Evolutionary conservation across 2,888 invertebrate species (phyloP).

Genomic region (Amphimallon solstitiale): DNA sequence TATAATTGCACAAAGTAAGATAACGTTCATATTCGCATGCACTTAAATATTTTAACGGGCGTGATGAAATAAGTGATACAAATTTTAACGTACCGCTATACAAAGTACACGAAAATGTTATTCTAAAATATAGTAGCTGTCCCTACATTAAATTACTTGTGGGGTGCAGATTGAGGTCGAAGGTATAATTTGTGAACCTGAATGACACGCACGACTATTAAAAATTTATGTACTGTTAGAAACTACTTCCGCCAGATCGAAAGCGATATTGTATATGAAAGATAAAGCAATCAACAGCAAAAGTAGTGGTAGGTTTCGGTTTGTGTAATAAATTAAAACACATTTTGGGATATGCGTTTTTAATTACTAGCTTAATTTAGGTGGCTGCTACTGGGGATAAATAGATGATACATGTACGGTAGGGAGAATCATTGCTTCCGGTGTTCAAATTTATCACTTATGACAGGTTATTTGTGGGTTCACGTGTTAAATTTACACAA

Average conservation of each 20-base stretch:
- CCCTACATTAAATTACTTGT: constrained; percentile 6
- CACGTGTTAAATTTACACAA: no score
- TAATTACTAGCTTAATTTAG: constrained; percentile 56
- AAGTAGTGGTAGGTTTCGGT: not conserved
- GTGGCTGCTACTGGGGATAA: constrained; percentile 43
- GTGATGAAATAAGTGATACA: no score
- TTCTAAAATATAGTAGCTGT: no score
- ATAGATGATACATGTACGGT: constrained; percentile 25
- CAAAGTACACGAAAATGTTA: no score
- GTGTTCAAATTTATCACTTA: constrained; percentile 32
- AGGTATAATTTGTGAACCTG: constrained; percentile 58
- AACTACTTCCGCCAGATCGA: constrained; percentile 4
- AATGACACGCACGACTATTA: constrained; percentile 53
- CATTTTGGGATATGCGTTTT: constrained; percentile 54
- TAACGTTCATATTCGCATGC: no score
- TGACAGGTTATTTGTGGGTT: constrained; percentile 2
- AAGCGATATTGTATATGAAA: not conserved
- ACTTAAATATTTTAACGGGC: no score
- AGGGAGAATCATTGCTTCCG: constrained; percentile 34
- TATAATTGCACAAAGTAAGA: no score
- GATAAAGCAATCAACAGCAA: constrained; percentile 7
- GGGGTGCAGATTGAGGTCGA: constrained; percentile 56
- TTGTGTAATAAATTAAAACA: constrained; percentile 50
- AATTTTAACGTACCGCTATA: no score
- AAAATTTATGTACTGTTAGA: constrained; percentile 50